A percentile compares a stretch with the other conserved stretches of the same genome.
Conservation (phyloP, 2,888 invertebrate genomes). For the Tethea ocularis region DNA sequence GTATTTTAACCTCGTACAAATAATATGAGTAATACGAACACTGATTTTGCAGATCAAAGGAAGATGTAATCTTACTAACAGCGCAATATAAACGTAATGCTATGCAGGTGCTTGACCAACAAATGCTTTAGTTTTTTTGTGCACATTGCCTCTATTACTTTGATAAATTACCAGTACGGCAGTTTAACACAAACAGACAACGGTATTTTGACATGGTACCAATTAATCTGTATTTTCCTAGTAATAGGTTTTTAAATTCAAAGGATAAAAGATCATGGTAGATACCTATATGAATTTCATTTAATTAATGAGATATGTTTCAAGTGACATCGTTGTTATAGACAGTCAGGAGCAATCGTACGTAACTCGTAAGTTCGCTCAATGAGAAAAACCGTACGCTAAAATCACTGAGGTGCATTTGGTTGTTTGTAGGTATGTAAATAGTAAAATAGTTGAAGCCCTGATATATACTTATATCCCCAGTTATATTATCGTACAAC, state of each 20-base stretch:
- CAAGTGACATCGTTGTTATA: background rate
- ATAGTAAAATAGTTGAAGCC: too few species aligned
- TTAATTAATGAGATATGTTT: background rate
- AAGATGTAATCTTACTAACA: background rate
- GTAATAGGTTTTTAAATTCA: too few species aligned
- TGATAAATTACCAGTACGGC: constrained; percentile 1
- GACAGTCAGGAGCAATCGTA: too few species aligned
- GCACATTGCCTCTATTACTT: constrained; percentile 7
- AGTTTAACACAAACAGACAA: background rate
- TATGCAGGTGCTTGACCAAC: background rate
- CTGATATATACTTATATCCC: too few species aligned
- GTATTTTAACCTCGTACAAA: constrained; percentile 2
- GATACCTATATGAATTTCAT: too few species aligned
- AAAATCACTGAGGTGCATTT: background rate
- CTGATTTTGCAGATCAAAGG: background rate
- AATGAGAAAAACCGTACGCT: background rate
- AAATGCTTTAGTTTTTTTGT: background rate
- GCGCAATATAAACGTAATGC: background rate
- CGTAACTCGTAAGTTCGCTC: background rate
- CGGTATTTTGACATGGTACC: background rate
- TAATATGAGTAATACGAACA: constrained; percentile 1
- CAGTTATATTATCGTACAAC: too few species aligned
- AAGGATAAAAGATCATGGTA: too few species aligned
- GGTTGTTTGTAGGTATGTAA: background rate
- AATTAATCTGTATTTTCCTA: background rate